Evolutionary conservation across 1,140 invertebrate genomes (phyloP).

Genomic region (Nasonia giraulti): DNA sequence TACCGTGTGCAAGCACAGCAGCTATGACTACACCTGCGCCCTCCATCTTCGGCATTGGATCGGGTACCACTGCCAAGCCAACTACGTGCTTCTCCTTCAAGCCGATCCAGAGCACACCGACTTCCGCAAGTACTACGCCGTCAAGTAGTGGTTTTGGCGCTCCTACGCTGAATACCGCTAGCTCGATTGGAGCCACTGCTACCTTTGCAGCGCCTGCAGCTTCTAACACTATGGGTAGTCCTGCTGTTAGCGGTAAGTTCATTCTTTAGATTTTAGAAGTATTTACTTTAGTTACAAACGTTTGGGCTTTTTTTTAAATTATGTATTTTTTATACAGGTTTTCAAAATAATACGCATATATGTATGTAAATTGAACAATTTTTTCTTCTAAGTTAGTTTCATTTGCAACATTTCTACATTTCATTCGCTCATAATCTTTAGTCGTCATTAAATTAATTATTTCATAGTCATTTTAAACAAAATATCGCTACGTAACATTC

Average conservation of each 20-base stretch:
- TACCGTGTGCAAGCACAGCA: not conserved
- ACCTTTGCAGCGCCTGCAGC: slow-evolving; percentile 36
- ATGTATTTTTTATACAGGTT: not conserved
- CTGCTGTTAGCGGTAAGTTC: slow-evolving; percentile 25
- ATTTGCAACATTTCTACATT: too few relatives aligned
- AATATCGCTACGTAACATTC: too few relatives aligned
- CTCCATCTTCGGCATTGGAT: not conserved
- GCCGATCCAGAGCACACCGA: not conserved
- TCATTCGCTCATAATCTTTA: too few relatives aligned
- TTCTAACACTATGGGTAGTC: slow-evolving; percentile 32
- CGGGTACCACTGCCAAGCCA: not conserved
- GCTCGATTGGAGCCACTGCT: slow-evolving; percentile 36
- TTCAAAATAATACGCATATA: too few relatives aligned
- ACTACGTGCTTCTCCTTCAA: not conserved
- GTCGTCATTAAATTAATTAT: too few relatives aligned
- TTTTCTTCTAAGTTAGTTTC: too few relatives aligned
- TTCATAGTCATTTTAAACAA: too few relatives aligned
- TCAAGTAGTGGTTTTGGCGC: slow-evolving; percentile 26
- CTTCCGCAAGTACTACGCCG: not conserved
- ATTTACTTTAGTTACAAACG: not conserved
- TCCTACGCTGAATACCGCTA: slow-evolving; percentile 33
- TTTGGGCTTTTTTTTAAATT: not conserved
- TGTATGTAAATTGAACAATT: too few relatives aligned
- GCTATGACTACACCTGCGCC: not conserved
- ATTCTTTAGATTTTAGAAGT: not conserved